Conservation (phyloP, 2,113 vertebrate genomes). For the Lonchura striata region DNA sequence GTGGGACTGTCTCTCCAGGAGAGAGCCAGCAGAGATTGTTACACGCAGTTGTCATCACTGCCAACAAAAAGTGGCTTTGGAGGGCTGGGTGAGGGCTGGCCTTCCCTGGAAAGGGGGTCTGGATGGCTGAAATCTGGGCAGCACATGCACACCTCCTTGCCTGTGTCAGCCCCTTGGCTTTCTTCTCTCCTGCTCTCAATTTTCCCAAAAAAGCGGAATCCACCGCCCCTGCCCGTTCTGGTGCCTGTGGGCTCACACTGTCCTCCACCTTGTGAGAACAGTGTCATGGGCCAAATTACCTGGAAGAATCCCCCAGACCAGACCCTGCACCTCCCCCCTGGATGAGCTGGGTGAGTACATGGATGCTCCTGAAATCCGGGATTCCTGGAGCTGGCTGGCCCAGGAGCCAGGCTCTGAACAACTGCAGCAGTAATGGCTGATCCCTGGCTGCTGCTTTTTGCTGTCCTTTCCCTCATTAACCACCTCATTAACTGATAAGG, state of each 20-base stretch:
- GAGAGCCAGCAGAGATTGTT: neutral
- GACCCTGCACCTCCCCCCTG: accelerated
- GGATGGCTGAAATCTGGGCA: neutral
- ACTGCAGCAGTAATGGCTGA: neutral
- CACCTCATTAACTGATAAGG: neutral
- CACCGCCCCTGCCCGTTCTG: neutral
- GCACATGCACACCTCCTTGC: neutral
- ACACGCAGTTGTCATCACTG: neutral
- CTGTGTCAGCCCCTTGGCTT: neutral
- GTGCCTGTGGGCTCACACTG: neutral
- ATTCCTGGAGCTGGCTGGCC: neutral
- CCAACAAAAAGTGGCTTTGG: neutral
- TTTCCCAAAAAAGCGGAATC: neutral
- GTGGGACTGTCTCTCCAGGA: neutral
- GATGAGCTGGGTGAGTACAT: accelerated
- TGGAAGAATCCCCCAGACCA: neutral
- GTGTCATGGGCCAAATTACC: accelerated
- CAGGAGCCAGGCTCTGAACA: neutral
- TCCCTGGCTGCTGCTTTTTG: neutral
- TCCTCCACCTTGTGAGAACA: too few species aligned
- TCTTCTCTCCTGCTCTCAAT: neutral
- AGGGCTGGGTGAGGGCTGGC: neutral
- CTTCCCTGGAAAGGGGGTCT: neutral
- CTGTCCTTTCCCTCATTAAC: neutral
- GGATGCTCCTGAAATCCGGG: accelerated